Evolutionary conservation across 1,140 invertebrate genomes (phyloP).

Genomic region (Ceratina japonica): DNA sequence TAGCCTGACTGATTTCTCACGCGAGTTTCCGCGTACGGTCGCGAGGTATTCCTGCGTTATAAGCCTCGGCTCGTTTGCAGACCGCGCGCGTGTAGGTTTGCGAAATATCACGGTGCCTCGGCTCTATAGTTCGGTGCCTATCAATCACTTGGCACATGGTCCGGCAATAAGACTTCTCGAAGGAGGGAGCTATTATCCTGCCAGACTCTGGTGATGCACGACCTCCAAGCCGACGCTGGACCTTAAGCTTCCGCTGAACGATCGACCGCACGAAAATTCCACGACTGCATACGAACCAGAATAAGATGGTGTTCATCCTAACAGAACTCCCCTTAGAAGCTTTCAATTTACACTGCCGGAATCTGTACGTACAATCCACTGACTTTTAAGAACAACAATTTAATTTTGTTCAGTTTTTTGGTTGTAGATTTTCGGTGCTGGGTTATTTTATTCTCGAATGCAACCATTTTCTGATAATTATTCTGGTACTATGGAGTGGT

Average conservation of each 20-base stretch:
- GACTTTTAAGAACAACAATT: no score
- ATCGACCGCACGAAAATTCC: slow-evolving; percentile 60
- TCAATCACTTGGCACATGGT: slow-evolving; percentile 75
- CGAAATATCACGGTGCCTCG: slow-evolving; percentile 60
- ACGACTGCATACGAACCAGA: slow-evolving; percentile 42
- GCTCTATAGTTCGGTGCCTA: slow-evolving; percentile 69
- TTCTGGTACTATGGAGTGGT: no score
- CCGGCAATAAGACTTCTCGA: slow-evolving; percentile 70
- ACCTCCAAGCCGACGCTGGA: slow-evolving; percentile 70
- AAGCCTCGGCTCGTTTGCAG: slow-evolving; percentile 9
- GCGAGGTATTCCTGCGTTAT: slow-evolving; percentile 24
- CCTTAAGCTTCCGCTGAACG: slow-evolving; percentile 55
- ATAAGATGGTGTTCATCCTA: background rate
- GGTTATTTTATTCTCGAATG: no score
- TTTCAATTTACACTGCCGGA: background rate
- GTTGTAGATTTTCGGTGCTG: no score
- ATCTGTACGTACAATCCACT: background rate
- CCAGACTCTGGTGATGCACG: slow-evolving; percentile 77
- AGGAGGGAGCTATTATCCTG: slow-evolving; percentile 75
- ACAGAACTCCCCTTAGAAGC: no score
- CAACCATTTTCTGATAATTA: no score
- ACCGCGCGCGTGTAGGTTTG: slow-evolving; percentile 49
- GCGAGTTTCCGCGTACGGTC: slow-evolving; percentile 53
- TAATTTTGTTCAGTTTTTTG: no score
- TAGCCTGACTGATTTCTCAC: slow-evolving; percentile 53